phyloP scores from a whole-genome alignment of 2,888 invertebrate genomes.

The Machimus atricapillus region DNA sequence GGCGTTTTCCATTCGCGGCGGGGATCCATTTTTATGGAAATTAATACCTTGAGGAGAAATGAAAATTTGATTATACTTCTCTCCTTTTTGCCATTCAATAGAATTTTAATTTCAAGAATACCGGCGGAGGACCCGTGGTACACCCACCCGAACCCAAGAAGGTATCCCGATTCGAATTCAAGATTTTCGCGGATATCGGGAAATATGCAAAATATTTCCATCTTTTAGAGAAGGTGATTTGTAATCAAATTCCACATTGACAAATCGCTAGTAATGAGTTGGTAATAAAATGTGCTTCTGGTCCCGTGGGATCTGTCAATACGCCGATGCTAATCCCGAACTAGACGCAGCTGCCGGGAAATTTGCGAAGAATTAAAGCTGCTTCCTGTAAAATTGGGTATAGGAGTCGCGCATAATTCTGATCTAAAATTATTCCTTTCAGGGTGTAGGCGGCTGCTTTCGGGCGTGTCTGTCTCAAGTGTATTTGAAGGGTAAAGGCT shows the following conservation, averaged over 20 bases:
- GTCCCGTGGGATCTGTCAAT: background rate
- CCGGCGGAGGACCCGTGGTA: background rate
- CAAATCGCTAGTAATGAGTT: constrained; percentile 21
- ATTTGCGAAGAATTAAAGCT: background rate
- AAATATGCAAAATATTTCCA: constrained; percentile 28
- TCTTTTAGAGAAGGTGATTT: constrained; percentile 22
- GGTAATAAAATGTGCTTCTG: constrained; percentile 24
- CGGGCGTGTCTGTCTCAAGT: background rate
- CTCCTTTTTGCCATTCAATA: constrained; percentile 3
- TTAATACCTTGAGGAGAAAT: constrained; percentile 28
- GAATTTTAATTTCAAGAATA: constrained; percentile 26
- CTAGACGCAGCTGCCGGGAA: background rate
- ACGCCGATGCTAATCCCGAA: background rate
- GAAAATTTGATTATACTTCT: constrained; percentile 29
- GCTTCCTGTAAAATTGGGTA: background rate
- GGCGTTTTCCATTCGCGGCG: background rate
- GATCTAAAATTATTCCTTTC: background rate
- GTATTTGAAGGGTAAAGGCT: background rate
- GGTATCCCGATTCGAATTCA: background rate
- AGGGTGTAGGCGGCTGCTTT: background rate
- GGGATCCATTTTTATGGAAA: constrained; percentile 28
- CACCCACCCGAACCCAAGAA: background rate
- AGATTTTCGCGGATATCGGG: constrained; percentile 1
- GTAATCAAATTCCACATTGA: constrained; percentile 25
- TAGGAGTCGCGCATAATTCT: background rate